phyloP scores from a whole-genome alignment of 2,113 vertebrate species.

The Nerophis ophidion region DNA sequence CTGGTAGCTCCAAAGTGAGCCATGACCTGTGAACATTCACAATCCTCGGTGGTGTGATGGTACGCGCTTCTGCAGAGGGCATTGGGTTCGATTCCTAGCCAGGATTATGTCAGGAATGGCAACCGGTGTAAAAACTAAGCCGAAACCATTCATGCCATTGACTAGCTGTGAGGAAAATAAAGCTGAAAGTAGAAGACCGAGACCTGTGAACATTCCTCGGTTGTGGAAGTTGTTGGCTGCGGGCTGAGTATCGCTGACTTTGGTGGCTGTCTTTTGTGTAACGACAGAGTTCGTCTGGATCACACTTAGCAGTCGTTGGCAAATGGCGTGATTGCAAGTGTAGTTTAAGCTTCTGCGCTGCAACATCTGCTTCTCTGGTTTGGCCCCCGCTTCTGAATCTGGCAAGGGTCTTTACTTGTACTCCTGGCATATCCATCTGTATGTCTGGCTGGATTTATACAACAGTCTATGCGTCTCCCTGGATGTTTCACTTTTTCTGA shows the following conservation, averaged over 20 bases:
- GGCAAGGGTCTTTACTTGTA: constrained; percentile 36
- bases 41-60: neutral
- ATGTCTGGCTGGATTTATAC: constrained; percentile 40
- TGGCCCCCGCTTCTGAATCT: constrained; percentile 37
- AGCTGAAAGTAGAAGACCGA: neutral
- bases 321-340: constrained; percentile 30
- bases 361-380: constrained; percentile 52
- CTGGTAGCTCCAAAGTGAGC: neutral
- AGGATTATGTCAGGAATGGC: too few relatives aligned
- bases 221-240: neutral
- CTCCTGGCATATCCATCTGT: constrained; percentile 42
- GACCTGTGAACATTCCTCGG: neutral
- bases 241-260: constrained; percentile 5
- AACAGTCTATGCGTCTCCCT: constrained; percentile 36
- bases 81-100: too few relatives aligned
- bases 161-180: too few relatives aligned
- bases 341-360: constrained; percentile 39
- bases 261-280: constrained; percentile 20
- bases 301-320: constrained; percentile 29
- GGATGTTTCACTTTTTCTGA: constrained; percentile 36
- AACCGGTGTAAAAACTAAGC: too few relatives aligned
- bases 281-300: constrained; percentile 26
- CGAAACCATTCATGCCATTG: too few relatives aligned
- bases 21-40: neutral
- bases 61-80: too few relatives aligned